A percentile compares a stretch with the other conserved stretches of the same genome.
These are phyloP conservation scores for Epinephelus cyanopodus DNA, from an alignment of 2,113 vertebrate species.

Conservation along the genomic window DNA sequence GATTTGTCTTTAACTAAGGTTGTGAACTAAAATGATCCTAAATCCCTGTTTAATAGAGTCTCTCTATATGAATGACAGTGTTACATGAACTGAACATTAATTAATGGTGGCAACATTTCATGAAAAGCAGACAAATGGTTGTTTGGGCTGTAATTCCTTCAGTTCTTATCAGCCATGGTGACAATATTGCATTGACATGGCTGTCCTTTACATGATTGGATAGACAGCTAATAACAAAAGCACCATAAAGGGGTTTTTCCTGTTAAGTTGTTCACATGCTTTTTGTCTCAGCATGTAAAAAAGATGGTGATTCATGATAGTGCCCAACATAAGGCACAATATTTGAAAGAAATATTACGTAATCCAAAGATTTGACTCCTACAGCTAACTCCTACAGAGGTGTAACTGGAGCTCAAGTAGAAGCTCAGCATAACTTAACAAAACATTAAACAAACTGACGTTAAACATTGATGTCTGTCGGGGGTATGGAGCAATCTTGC, in stretches of 20 bases:
- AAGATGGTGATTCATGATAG: conserved; percentile 40
- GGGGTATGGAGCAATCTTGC: background rate
- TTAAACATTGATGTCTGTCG: background rate
- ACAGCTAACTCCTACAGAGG: conserved; percentile 47
- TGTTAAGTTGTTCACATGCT: conserved; percentile 1
- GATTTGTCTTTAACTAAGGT: background rate
- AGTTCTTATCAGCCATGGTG: background rate
- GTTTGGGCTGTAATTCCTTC: background rate
- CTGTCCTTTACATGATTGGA: background rate
- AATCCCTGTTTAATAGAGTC: background rate
- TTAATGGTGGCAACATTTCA: background rate
- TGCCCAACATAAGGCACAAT: background rate
- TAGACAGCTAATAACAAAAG: background rate
- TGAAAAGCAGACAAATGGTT: background rate
- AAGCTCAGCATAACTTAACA: conserved; percentile 16
- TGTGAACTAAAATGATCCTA: background rate
- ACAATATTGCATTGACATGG: background rate
- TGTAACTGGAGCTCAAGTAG: conserved; percentile 25
- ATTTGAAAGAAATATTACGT: conserved; percentile 46
- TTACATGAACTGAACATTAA: background rate
- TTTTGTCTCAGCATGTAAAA: conserved; percentile 9
- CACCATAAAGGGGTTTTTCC: background rate
- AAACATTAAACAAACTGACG: conserved; percentile 28
- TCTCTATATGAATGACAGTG: background rate
- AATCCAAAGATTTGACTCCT: conserved; percentile 54